Evolutionary conservation across 2,888 invertebrate genomes (phyloP), one percentile per base, ranked within the genome.

Genomic region (Erebia aethiops): DNA sequence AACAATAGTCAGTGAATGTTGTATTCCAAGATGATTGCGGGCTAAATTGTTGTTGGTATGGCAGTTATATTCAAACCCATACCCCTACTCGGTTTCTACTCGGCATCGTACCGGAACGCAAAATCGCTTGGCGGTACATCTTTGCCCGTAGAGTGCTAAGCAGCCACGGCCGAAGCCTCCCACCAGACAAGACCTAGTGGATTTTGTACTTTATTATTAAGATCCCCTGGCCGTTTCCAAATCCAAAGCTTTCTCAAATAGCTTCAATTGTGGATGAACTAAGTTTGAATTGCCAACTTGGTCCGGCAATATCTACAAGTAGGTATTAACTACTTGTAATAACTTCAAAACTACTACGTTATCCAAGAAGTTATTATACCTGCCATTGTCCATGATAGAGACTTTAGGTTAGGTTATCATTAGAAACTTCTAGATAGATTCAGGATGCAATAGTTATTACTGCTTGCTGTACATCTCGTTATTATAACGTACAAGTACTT

Each of bases 331-430:
- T 49, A 62, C 26, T 62, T 49, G 49, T 13, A 62, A 21, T 62
- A 21, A 21, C 49, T 49, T 21, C 62, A 18, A 49, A 62, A 62
- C 62, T 62, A 62, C 62, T 62, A 13, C 21, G 46, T 61, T 61
- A 61, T 46, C 21, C 62, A 49, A 21, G 21, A 62, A 62, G 62
- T 49, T 62, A 9, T 49, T 62, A 9, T 18, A 16, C 14, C 7
- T 51, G 11, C 14, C 14, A 46, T 21, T 49, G 49, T 49, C 13
- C 21, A 14, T 21, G 14, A 62, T 62, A 26, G 56, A 57, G 9
- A 14, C 56, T 26, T 9, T n/a, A 16, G 52, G 52, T 52, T 5
- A 9, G 13, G 11, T 14, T 35, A 35, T 35, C 35, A 51, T n/a
- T 51, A n/a, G 51, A 7, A 18, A 16, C 9, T 8, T n/a, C n/a